These are phyloP conservation scores for Thalassarche chlororhynchos DNA, from an alignment of 2,113 vertebrate genomes.

Conservation along the genomic window DNA sequence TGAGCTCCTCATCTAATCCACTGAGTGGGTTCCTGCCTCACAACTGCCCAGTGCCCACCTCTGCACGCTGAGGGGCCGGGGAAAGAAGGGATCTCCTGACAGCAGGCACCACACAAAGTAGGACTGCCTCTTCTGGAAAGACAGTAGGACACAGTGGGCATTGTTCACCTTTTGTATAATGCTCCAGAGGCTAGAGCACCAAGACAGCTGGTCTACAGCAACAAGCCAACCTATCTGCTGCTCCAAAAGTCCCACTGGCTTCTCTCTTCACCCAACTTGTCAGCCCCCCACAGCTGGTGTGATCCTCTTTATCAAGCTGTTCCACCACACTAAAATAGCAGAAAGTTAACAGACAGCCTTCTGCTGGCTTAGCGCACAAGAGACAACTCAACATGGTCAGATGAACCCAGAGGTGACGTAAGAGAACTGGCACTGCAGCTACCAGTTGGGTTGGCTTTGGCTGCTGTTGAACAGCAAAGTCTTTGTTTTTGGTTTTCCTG, in stretches of 20 bases:
- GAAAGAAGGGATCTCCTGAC: neutral
- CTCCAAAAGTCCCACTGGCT: neutral
- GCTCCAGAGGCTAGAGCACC: neutral
- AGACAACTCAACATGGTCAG: neutral
- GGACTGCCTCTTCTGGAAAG: neutral
- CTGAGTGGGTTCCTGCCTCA: neutral
- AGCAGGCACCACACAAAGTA: neutral
- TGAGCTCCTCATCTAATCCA: neutral
- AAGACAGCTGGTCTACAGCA: neutral
- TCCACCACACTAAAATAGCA: neutral
- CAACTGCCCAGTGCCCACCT: neutral
- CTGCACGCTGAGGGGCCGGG: accelerated
- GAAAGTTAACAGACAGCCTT: neutral
- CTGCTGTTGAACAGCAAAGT: neutral
- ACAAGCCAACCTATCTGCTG: neutral
- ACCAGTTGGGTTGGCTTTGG: neutral
- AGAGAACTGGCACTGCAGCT: neutral
- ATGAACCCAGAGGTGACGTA: neutral
- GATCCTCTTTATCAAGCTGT: neutral
- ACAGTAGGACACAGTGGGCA: neutral
- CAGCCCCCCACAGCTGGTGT: neutral
- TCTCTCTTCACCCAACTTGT: neutral
- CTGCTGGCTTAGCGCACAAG: neutral
- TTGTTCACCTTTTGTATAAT: neutral
- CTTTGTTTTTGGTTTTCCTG: neutral